These are phyloP conservation scores for Oscheius sp. DNA, from an alignment of 2,888 invertebrate species.

Conservation along the genomic window DNA sequence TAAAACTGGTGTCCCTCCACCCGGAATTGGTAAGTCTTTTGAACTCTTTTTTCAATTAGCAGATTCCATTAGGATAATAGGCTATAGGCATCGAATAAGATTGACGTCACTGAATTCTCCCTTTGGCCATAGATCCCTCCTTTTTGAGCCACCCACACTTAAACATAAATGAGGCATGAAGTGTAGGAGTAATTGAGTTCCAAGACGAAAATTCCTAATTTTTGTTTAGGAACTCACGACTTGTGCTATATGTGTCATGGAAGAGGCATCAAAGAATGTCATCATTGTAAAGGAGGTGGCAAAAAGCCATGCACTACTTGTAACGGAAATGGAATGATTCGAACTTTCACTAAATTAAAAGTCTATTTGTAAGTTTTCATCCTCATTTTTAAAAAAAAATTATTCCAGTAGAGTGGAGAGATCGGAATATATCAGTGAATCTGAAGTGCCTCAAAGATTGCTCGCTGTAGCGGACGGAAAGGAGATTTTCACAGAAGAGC, in stretches of 20 bases:
- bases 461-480: constrained; percentile 49
- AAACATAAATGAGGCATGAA: no score
- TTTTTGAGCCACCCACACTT: no score
- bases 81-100: no score
- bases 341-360: constrained; percentile 65
- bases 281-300: constrained; percentile 69
- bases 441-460: constrained; percentile 65
- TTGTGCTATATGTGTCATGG: constrained; percentile 69
- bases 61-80: no score
- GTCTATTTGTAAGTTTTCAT: constrained; percentile 67
- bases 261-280: constrained; percentile 65
- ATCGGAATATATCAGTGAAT: constrained; percentile 64
- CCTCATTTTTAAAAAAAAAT: neutral
- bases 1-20: constrained; percentile 69
- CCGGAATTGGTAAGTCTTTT: constrained; percentile 62
- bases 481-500: constrained; percentile 59
- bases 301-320: constrained; percentile 66
- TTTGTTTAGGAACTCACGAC: constrained; percentile 58
- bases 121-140: no score
- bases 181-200: no score
- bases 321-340: constrained; percentile 64
- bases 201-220: no score
- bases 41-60: no score
- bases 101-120: no score
- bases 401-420: constrained; percentile 62